phyloP scores from a whole-genome alignment of 1,140 invertebrate species.

The Luehdorfia chinensis region DNA sequence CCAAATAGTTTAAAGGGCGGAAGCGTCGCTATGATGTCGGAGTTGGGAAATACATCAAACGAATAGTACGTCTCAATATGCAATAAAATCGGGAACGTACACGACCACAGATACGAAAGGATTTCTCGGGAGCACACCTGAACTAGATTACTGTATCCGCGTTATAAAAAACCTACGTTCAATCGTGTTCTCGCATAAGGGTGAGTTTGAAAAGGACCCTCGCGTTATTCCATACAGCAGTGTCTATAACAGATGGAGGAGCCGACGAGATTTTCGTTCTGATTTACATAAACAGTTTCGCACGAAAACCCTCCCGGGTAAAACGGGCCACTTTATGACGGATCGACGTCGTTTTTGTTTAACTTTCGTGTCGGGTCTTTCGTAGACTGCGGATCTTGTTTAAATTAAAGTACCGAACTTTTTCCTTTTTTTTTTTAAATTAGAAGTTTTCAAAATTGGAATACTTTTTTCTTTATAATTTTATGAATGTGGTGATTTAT shows the following conservation, averaged over 20 bases:
- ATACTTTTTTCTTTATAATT: too few relatives aligned
- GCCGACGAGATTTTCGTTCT: constrained; percentile 40
- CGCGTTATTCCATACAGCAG: constrained; percentile 36
- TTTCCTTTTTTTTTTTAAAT: neutral
- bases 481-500: too few relatives aligned
- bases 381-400: constrained; percentile 7
- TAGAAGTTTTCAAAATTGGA: neutral
- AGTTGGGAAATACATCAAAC: constrained; percentile 51
- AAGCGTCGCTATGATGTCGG: constrained; percentile 42
- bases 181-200: constrained; percentile 43
- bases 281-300: constrained; percentile 61
- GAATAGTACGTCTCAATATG: constrained; percentile 71
- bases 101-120: constrained; percentile 59
- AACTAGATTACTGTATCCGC: constrained; percentile 65
- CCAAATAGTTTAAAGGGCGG: constrained; percentile 41
- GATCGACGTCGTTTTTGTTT: constrained; percentile 16
- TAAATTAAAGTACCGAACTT: constrained; percentile 11
- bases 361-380: constrained; percentile 8
- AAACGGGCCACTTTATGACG: constrained; percentile 16
- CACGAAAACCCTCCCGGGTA: constrained; percentile 25
- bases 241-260: constrained; percentile 48
- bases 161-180: constrained; percentile 61
- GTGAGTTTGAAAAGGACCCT: constrained; percentile 49
- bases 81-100: constrained; percentile 67
- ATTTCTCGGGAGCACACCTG: constrained; percentile 59